These are phyloP conservation scores for Pedetes capensis DNA, from an alignment of 2,113 vertebrate species.

Conservation along the genomic window DNA sequence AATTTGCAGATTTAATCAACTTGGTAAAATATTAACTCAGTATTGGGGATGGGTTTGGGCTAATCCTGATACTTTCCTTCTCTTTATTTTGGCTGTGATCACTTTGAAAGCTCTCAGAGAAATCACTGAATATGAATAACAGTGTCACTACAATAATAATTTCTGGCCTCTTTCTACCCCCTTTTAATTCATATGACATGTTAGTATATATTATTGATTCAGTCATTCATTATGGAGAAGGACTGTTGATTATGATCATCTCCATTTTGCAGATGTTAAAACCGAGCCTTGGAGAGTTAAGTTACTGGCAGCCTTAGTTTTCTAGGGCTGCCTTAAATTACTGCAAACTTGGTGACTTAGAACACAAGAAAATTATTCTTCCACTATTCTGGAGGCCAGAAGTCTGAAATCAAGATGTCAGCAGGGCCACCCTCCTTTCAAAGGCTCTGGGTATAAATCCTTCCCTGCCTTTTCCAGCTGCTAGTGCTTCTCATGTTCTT, in stretches of 20 bases:
- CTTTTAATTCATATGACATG: not conserved
- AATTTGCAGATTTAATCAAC: slow-evolving; percentile 41
- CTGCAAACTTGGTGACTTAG: not conserved
- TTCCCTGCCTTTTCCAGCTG: not conserved
- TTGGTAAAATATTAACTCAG: slow-evolving; percentile 3
- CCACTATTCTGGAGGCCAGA: not conserved
- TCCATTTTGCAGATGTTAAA: not conserved
- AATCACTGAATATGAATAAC: not conserved
- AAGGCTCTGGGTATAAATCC: not conserved
- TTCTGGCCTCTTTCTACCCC: not conserved
- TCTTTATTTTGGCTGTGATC: not conserved
- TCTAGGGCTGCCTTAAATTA: not conserved
- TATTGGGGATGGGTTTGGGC: not conserved
- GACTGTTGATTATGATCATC: rapidly evolving
- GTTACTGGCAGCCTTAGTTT: not conserved
- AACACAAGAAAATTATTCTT: not conserved
- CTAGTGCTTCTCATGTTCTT: not conserved
- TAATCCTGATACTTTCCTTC: not conserved
- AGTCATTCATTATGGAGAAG: not conserved
- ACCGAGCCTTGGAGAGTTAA: not conserved
- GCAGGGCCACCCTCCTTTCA: not conserved
- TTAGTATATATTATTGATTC: not conserved
- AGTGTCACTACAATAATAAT: not conserved
- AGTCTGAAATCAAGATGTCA: not conserved
- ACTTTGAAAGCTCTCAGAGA: not conserved